Evolutionary conservation across 2,113 vertebrate species (phyloP).

Genomic region (Pao palembangensis): DNA sequence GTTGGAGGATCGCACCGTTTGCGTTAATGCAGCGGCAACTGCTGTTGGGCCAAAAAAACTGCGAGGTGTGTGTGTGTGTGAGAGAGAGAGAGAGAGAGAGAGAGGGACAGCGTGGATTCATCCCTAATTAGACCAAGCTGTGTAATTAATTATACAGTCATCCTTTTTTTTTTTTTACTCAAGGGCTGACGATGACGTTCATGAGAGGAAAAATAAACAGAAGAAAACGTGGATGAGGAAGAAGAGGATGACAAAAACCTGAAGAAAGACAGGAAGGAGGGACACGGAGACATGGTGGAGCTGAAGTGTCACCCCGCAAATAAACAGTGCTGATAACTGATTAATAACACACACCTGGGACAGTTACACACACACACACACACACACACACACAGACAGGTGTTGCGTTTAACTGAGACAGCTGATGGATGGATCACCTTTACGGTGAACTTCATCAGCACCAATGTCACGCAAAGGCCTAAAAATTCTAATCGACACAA

Average conservation of each 20-base stretch:
- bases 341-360: conserved; percentile 99
- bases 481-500: conserved; percentile 10
- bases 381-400: conserved; percentile 14
- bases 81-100: conserved; percentile 68
- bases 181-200: conserved; percentile 50
- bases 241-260: conserved; percentile 47
- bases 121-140: conserved; percentile 99
- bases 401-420: too few species aligned
- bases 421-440: too few species aligned
- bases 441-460: too few species aligned
- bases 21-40: conserved; percentile 99
- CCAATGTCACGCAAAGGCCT: neutral
- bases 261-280: conserved; percentile 36
- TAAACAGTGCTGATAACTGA: conserved; percentile 98
- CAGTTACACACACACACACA: conserved; percentile 78
- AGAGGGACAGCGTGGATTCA: conserved; percentile 98
- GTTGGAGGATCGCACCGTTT: conserved; percentile 97
- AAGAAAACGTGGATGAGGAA: conserved; percentile 60
- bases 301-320: conserved; percentile 89
- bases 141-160: conserved; percentile 99
- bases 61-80: conserved; percentile 22
- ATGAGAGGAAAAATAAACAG: conserved; percentile 78
- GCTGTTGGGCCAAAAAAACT: conserved; percentile 82
- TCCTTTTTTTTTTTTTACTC: conserved; percentile 87
- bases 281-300: conserved; percentile 22